Conservation (phyloP, 2,888 invertebrate species). For the Acanthococcus lagerstroemiae region DNA sequence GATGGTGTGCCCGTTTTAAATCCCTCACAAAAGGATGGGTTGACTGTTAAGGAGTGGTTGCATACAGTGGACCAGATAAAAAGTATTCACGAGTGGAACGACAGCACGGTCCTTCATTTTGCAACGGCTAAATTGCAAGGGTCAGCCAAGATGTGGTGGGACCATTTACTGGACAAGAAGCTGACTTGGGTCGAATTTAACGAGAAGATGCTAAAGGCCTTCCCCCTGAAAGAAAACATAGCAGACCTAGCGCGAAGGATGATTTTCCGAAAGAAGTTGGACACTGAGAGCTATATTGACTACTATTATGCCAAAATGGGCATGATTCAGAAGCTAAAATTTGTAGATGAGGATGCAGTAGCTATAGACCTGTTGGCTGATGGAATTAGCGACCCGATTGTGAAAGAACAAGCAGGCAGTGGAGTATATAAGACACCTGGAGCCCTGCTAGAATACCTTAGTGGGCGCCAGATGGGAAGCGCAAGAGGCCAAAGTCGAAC, state of each 20-base stretch:
- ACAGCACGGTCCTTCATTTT: too few relatives aligned
- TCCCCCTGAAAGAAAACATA: too few relatives aligned
- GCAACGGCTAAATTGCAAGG: too few relatives aligned
- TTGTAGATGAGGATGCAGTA: neutral
- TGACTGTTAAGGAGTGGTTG: slow-evolving; percentile 1
- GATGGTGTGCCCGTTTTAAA: neutral
- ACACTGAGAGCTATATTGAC: neutral
- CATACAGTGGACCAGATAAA: slow-evolving; percentile 1
- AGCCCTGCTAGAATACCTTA: neutral
- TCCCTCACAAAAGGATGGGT: neutral
- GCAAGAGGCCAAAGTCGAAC: neutral
- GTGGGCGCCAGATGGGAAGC: neutral
- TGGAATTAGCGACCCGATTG: neutral
- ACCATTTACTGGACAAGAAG: too few relatives aligned
- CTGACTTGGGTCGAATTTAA: too few relatives aligned
- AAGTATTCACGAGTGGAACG: slow-evolving; percentile 3
- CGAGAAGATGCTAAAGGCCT: too few relatives aligned
- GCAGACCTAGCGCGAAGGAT: neutral
- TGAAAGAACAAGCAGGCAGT: neutral
- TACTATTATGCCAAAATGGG: neutral
- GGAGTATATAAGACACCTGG: neutral
- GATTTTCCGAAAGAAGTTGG: neutral
- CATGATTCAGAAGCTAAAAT: neutral
- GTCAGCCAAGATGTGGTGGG: too few relatives aligned
- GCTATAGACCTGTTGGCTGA: neutral